These are phyloP conservation scores for Syrista parreyssii DNA, from an alignment of 2,888 invertebrate genomes.

Conservation along the genomic window DNA sequence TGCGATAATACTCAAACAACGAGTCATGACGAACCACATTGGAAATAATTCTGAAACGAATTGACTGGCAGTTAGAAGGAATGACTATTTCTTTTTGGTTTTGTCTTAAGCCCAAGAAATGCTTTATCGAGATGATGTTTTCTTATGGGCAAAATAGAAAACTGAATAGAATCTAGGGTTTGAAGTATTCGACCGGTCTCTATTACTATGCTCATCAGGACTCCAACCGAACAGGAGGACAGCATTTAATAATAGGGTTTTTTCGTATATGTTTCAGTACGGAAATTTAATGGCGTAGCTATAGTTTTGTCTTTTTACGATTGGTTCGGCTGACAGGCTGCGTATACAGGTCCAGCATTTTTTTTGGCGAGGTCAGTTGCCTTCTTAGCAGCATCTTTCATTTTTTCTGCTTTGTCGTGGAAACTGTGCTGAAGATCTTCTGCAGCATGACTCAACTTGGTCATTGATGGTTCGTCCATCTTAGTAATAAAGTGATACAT, in stretches of 20 bases:
- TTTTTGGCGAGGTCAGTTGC: constrained; percentile 83
- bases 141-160: not conserved
- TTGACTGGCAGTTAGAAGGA: not conserved
- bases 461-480: constrained; percentile 48
- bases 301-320: constrained; percentile 41
- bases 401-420: constrained; percentile 68
- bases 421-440: constrained; percentile 59
- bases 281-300: not conserved
- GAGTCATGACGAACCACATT: not conserved
- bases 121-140: not conserved
- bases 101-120: not conserved
- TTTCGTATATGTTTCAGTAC: not conserved
- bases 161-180: not conserved
- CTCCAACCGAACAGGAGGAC: not conserved
- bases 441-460: constrained; percentile 53
- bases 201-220: not conserved
- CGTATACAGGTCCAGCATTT: constrained; percentile 67
- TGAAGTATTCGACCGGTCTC: not conserved
- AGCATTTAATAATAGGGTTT: not conserved
- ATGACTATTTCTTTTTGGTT: not conserved
- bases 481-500: constrained; percentile 22
- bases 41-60: not conserved
- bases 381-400: constrained; percentile 84
- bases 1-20: not conserved
- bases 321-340: constrained; percentile 58